Evolutionary conservation across 2,113 vertebrate species (phyloP), one percentile per base, ranked within the genome.

Genomic region (Grallaria varia): DNA sequence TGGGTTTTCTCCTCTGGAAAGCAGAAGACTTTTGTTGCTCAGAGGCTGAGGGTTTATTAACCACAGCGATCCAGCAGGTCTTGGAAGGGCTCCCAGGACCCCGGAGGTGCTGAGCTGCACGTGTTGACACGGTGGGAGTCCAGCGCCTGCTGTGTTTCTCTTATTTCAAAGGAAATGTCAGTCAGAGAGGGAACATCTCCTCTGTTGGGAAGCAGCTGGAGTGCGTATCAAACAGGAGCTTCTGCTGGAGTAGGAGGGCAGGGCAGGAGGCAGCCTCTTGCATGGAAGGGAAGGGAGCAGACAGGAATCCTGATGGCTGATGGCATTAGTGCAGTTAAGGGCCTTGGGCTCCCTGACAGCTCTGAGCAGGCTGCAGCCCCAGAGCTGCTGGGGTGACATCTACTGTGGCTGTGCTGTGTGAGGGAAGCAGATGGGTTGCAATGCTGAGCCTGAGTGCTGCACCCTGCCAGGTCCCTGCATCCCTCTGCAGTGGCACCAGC

Each of bases 31-130:
- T 87, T 40, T 79, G 74, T 98, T 98, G 97, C 87, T 98, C 97
- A 94, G 92, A 96, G 97, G 86, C 74, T 73, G 94, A 94, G 96
- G 97, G 98, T 97, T 97, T 96, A 94, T 98, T 97, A 94, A 97
- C 96, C 93, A 97, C 95, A 98, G 96, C 11, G 20, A 90, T 82
- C 83, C 72, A 89, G 81, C 77, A 45, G 47, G 19, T 30, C 90
- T 91, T 92, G 96, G 89, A 98, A 97, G 97, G 82, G 89, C 69
- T 94, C 90, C 94, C 96, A 97, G 98, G 97, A 97, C 97, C 97
- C 91, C 68, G 95, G 69, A 75, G 86, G 93, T 75, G 92, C 97
- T 97, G 97, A 98, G 96, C 96, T 95, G 95, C 71, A 75, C 14
- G 42, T 55, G 82, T 73, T 89, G 83, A 92, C 95, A 81, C 44